A percentile compares a stretch with the other conserved stretches of the same genome.
Conservation (phyloP, 2,888 invertebrate genomes). For the Sinohyriopsis cumingii region DNA sequence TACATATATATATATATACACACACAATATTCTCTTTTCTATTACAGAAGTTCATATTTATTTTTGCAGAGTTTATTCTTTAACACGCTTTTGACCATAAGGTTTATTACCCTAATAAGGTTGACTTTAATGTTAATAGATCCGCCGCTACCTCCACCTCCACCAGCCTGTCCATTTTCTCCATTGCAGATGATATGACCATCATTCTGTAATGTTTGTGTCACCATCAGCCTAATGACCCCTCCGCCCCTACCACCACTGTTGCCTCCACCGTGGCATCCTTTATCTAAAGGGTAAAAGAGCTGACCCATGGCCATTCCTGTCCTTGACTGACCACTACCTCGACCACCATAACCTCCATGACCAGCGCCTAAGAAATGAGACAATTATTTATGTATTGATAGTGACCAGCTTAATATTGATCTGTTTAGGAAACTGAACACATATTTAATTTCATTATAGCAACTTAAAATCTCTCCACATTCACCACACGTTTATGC, state of each 20-base stretch:
- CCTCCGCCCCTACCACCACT: constrained; percentile 53
- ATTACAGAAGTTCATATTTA: too few relatives aligned
- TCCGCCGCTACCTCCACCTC: constrained; percentile 58
- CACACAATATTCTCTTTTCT: too few relatives aligned
- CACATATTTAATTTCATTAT: too few relatives aligned
- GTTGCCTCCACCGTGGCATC: constrained; percentile 51
- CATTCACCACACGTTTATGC: too few relatives aligned
- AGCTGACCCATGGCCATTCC: constrained; percentile 50
- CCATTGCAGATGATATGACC: constrained; percentile 52
- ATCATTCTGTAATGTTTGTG: constrained; percentile 48
- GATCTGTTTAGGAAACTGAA: too few relatives aligned
- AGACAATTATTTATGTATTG: too few relatives aligned
- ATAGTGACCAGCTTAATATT: too few relatives aligned
- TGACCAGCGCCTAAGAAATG: constrained; percentile 52
- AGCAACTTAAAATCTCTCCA: too few relatives aligned
- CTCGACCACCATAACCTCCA: constrained; percentile 55
- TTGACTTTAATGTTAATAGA: constrained; percentile 40
- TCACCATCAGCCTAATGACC: constrained; percentile 41
- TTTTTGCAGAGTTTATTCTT: too few relatives aligned
- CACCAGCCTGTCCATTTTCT: constrained; percentile 27
- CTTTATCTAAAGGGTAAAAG: constrained; percentile 43
- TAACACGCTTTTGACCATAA: too few relatives aligned
- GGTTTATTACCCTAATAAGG: constrained; percentile 37
- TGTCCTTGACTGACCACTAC: constrained; percentile 25
- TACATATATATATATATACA: too few relatives aligned